Evolutionary conservation across 2,113 vertebrate species (phyloP), one percentile per base, ranked within the genome.

Genomic region (Indicator indicator): DNA sequence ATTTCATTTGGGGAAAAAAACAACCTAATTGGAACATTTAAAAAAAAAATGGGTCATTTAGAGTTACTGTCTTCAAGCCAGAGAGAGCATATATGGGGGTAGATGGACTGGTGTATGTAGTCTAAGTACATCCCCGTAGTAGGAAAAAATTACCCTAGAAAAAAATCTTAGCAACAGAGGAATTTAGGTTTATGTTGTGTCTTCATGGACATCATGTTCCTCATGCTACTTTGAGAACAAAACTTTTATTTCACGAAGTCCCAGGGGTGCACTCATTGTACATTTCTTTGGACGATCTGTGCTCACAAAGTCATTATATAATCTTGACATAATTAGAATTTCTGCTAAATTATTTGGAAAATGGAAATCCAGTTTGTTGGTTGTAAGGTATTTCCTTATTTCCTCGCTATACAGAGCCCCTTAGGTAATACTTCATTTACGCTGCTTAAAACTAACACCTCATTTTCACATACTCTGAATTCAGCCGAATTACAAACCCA

Each of bases 291-390:
- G 68, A 91, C 65, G 58, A 16, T 33, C 36, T 67, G 75, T 78
- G 65, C 54, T 93, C 24, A 4, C 16, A 11, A 55, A 77, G 23
- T 52, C 36, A 20, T 90, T 93, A 80, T 26, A 55, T 78, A 89
- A 94, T 65, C 72, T 48, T 33, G 79, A 78, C 55, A 83, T 86
- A 76, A 94, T 90, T 90, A 89, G 55, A 11, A 33, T 44, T 88
- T 86, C 65, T 72, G 67, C 42, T 81, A 55, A 74, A 63, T 63
- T 75, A 50, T 72, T 70, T 83, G 72, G 72, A 73, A 95, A 94
- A 60, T 3, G 4, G 52, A 55, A 46, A 59, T 62, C 28, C 44
- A 20, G 58, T 78, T 91, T 38, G 30, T 44, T 58, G 36, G 13
- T 19, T 0, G 1, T 21, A 12, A 0, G 19, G n/a, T 26, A 42